These are phyloP conservation scores for Camponotus pennsylvanicus DNA, from an alignment of 1,140 invertebrate species.

Conservation along the genomic window DNA sequence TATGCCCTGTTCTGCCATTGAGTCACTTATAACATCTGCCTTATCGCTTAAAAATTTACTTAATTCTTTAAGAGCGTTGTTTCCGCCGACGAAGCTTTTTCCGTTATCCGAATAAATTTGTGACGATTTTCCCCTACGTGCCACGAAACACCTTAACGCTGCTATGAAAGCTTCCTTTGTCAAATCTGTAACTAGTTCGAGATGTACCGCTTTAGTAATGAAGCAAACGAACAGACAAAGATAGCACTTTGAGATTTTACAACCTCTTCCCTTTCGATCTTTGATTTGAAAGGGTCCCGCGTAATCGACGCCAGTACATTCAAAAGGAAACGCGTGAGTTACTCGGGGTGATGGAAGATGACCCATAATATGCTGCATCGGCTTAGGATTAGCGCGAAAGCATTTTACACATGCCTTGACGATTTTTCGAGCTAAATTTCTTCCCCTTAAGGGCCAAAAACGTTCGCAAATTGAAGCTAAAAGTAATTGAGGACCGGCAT, in stretches of 20 bases:
- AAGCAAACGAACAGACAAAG: background rate
- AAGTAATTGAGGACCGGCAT: background rate
- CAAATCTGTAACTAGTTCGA: background rate
- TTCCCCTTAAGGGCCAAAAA: background rate
- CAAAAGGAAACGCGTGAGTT: background rate
- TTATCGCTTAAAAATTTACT: background rate
- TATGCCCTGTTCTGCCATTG: slow-evolving; percentile 22
- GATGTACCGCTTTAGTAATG: background rate
- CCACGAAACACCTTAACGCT: background rate
- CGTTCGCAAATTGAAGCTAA: background rate
- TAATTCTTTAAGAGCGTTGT: background rate
- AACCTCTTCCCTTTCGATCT: background rate
- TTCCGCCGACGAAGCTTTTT: background rate
- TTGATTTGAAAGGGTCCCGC: background rate
- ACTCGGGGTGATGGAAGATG: background rate
- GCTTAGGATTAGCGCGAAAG: background rate
- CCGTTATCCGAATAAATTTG: background rate
- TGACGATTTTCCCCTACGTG: background rate
- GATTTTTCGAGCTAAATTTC: background rate
- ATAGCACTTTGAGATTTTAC: background rate
- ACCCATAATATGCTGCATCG: background rate
- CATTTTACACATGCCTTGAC: background rate
- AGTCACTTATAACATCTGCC: background rate
- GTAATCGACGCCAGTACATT: background rate
- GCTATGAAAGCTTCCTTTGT: background rate